phyloP scores from a whole-genome alignment of 2,888 invertebrate species.

The Agrypnus murinus region DNA sequence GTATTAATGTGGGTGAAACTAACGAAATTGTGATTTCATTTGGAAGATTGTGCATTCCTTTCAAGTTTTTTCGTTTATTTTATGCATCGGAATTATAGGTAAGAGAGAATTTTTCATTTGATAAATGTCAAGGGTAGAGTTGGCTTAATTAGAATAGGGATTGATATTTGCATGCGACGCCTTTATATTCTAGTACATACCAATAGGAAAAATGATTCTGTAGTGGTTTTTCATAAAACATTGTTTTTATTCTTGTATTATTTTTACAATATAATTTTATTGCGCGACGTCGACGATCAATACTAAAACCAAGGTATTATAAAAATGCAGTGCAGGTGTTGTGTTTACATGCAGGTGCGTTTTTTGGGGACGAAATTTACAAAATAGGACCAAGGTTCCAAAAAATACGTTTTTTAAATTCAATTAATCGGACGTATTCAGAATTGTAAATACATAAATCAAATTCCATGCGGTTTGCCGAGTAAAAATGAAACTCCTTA shows the following conservation, averaged over 20 bases:
- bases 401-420: too few relatives aligned
- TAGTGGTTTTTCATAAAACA: not conserved
- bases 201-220: not conserved
- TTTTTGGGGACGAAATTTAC: not conserved
- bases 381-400: not conserved
- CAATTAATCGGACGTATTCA: too few relatives aligned
- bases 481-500: too few relatives aligned
- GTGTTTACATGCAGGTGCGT: conserved; percentile 30
- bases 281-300: conserved; percentile 40
- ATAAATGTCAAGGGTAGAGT: conserved; percentile 35
- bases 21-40: conserved; percentile 33
- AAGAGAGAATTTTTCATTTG: conserved; percentile 16
- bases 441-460: too few relatives aligned
- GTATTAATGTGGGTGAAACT: conserved; percentile 31
- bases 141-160: conserved; percentile 1
- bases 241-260: too few relatives aligned
- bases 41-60: not conserved
- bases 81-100: conserved; percentile 17
- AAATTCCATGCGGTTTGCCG: too few relatives aligned
- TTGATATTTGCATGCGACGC: conserved; percentile 23
- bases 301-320: conserved; percentile 45
- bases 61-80: not conserved
- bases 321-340: conserved; percentile 47
- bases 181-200: not conserved
- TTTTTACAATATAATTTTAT: not conserved